phyloP scores from a whole-genome alignment of 2,888 invertebrate genomes.

The Siphlonurus alternatus region DNA sequence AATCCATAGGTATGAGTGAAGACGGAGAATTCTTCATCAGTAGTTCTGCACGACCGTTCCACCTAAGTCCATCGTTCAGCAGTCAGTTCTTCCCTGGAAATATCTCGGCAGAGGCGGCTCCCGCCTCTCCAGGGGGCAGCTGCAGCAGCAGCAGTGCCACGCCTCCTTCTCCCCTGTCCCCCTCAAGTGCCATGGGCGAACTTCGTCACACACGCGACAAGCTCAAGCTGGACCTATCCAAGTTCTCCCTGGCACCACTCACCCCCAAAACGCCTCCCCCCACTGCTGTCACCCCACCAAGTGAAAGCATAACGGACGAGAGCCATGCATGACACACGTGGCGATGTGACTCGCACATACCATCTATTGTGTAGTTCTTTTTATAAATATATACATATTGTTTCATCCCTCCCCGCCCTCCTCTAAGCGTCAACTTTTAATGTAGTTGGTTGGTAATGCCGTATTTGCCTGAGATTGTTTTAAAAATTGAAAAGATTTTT shows the following conservation, averaged over 20 bases:
- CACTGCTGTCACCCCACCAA: too few species aligned
- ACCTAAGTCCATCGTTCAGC: constrained; percentile 27
- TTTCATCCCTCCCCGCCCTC: too few species aligned
- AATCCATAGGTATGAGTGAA: constrained; percentile 15
- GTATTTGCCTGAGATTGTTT: not conserved
- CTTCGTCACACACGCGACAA: constrained; percentile 52
- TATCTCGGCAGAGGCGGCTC: not conserved
- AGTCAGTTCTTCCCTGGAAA: constrained; percentile 58
- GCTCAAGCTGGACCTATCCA: constrained; percentile 48
- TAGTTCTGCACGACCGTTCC: constrained; percentile 54
- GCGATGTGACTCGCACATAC: not conserved
- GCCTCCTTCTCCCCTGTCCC: constrained; percentile 24
- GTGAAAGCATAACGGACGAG: not conserved
- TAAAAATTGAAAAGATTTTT: not conserved
- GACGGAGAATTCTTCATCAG: constrained; percentile 59
- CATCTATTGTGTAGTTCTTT: not conserved
- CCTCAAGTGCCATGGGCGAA: constrained; percentile 36
- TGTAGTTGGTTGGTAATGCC: not conserved
- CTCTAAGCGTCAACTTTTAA: too few species aligned
- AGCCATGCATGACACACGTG: not conserved
- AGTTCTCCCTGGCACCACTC: constrained; percentile 1
- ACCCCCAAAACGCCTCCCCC: not conserved
- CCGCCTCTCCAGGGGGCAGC: constrained; percentile 23
- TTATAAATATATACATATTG: too few species aligned
- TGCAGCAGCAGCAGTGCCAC: constrained; percentile 14